Percentiles rank a stretch among this genome's conserved stretches.
Conservation (phyloP, 2,113 vertebrate genomes). For the Sander lucioperca region DNA sequence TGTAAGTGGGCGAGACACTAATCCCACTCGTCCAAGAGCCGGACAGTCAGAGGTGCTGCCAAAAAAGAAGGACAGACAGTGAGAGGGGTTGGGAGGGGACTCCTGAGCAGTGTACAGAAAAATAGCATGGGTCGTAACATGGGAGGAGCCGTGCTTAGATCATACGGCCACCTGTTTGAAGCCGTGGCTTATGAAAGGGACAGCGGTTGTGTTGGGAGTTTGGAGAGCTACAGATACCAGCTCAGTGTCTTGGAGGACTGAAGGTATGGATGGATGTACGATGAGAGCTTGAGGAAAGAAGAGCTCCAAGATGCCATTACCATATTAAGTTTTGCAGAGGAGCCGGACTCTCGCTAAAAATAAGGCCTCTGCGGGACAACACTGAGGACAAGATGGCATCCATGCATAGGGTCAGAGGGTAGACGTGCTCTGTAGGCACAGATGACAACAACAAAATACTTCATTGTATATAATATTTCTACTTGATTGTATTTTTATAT, state of each 20-base stretch:
- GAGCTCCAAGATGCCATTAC: slow-evolving; percentile 77
- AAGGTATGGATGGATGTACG: slow-evolving; percentile 42
- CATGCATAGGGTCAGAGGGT: slow-evolving; percentile 13
- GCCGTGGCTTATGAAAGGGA: slow-evolving; percentile 41
- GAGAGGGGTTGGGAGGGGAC: background rate
- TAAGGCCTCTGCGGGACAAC: slow-evolving; percentile 63
- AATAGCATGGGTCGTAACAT: slow-evolving; percentile 16
- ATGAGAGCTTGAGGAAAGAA: slow-evolving; percentile 53
- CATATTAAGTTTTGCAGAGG: slow-evolving; percentile 82
- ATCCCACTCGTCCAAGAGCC: slow-evolving; percentile 14
- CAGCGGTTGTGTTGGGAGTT: slow-evolving; percentile 31
- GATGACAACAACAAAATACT: background rate
- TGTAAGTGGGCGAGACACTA: slow-evolving; percentile 15
- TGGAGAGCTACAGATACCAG: slow-evolving; percentile 32
- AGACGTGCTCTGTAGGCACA: background rate
- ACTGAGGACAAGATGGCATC: slow-evolving; percentile 52
- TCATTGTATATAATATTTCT: background rate
- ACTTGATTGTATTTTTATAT: no score
- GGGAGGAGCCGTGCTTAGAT: slow-evolving; percentile 43
- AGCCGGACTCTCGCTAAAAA: slow-evolving; percentile 79
- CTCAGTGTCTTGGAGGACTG: slow-evolving; percentile 59
- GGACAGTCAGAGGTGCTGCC: slow-evolving; percentile 16
- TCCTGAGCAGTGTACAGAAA: slow-evolving; percentile 23
- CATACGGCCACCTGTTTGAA: slow-evolving; percentile 74
- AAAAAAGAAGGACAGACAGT: slow-evolving; percentile 51